A percentile compares a stretch with the other conserved stretches of the same genome.
phyloP scores from a whole-genome alignment of 2,888 invertebrate genomes.

The Gari tellinella region DNA sequence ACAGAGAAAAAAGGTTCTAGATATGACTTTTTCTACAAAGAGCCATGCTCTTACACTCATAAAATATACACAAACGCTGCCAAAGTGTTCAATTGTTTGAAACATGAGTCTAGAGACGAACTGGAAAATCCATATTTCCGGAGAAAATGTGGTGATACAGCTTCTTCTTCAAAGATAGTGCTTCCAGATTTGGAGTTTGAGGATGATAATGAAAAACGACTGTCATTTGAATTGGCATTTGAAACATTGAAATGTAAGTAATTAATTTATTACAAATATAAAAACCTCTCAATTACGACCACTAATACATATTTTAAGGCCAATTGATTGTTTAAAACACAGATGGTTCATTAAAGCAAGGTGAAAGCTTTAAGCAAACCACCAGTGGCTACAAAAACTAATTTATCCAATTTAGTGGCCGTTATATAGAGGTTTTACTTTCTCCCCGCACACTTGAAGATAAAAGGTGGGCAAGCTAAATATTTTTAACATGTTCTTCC shows the following conservation, averaged over 20 bases:
- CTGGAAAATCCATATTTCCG: conserved; percentile 59
- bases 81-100: conserved; percentile 73
- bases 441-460: no score
- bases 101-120: conserved; percentile 65
- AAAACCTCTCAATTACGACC: no score
- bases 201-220: conserved; percentile 76
- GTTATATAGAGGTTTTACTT: no score
- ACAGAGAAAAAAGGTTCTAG: conserved; percentile 39
- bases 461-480: no score
- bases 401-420: no score
- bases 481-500: no score
- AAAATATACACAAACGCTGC: conserved; percentile 73
- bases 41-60: conserved; percentile 78
- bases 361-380: no score
- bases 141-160: conserved; percentile 37
- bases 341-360: no score
- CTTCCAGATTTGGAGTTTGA: conserved; percentile 71
- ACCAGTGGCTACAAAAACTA: no score
- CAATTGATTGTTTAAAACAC: no score
- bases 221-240: conserved; percentile 79
- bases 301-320: no score
- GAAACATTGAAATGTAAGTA: conserved; percentile 82
- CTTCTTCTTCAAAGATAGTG: conserved; percentile 17
- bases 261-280: no score
- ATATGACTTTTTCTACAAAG: conserved; percentile 72